These are phyloP conservation scores for Lepilemur septentrionalis DNA, from an alignment of 2,797 vertebrate genomes.

Conservation along the genomic window DNA sequence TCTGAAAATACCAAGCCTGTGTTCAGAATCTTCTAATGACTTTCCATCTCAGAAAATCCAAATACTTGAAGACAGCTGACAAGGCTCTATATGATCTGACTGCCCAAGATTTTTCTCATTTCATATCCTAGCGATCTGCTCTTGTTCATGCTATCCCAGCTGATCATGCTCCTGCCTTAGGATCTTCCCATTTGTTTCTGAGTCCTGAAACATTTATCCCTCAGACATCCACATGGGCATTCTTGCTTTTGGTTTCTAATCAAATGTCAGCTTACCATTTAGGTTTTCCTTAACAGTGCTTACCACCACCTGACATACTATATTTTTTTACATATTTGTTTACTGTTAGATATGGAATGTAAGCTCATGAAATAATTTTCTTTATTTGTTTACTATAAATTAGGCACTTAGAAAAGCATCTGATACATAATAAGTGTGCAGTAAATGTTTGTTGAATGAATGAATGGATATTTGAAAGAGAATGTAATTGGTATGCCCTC, in stretches of 20 bases:
- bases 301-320: not conserved
- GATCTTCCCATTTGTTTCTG: not conserved
- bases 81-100: not conserved
- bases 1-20: not conserved
- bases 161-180: not conserved
- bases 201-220: not conserved
- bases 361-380: not conserved
- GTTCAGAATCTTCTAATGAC: not conserved
- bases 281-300: not conserved
- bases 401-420: not conserved
- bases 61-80: not conserved
- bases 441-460: not conserved
- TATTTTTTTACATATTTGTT: not conserved
- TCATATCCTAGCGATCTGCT: not conserved
- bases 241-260: not conserved
- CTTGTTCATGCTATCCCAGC: not conserved
- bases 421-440: not conserved
- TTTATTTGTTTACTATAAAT: not conserved
- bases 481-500: not conserved
- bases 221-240: not conserved
- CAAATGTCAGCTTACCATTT: not conserved
- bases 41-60: not conserved
- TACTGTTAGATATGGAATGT: not conserved
- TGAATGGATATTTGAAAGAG: not conserved
- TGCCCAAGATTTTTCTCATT: not conserved